Evolutionary conservation across 2,888 invertebrate genomes (phyloP).

Genomic region (Drosophila buzzatii): DNA sequence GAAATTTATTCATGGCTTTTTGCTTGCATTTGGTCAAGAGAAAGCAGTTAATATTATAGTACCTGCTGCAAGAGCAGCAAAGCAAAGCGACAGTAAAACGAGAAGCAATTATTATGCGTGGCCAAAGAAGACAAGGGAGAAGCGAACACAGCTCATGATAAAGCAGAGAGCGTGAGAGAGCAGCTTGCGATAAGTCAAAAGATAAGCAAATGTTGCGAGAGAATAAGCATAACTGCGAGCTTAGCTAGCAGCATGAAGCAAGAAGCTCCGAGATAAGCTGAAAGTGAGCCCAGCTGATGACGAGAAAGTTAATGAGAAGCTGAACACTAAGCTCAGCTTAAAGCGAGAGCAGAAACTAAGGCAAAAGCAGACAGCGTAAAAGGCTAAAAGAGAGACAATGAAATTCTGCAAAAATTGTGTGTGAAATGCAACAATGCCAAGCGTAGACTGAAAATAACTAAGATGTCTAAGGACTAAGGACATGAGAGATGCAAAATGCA

Average conservation of each 20-base stretch:
- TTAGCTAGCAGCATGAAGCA: neutral
- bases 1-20: conserved; percentile 70
- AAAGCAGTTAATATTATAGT: conserved; percentile 2
- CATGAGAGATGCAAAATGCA: neutral
- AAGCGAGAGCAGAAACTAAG: neutral
- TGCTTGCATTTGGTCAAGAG: conserved; percentile 38
- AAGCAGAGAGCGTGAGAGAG: neutral
- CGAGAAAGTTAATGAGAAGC: neutral
- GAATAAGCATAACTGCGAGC: neutral
- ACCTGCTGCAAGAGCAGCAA: conserved; percentile 4
- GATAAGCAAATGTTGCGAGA: neutral
- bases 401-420: neutral
- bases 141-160: neutral
- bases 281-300: neutral
- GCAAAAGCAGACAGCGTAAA: neutral
- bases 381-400: neutral
- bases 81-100: conserved; percentile 2
- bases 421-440: neutral
- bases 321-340: conserved; percentile 4
- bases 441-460: neutral
- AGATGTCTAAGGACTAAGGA: neutral
- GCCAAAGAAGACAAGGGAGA: neutral
- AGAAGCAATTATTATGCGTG: neutral
- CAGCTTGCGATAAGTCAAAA: neutral
- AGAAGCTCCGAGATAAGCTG: neutral